Evolutionary conservation across 2,888 invertebrate species (phyloP), one percentile per base, ranked within the genome.

Genomic region (Eupithecia dodoneata): DNA sequence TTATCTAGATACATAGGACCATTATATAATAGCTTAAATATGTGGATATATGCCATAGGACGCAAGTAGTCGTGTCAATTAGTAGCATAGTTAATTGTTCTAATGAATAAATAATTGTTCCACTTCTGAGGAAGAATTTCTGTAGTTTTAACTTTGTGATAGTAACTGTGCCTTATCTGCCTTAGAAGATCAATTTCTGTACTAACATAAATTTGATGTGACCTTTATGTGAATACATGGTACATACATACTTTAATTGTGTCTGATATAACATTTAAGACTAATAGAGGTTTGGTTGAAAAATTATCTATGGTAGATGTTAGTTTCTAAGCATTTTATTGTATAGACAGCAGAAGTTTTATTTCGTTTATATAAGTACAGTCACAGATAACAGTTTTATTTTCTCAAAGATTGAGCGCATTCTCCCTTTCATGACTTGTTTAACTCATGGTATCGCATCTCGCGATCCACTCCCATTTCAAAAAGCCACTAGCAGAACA

Each of bases 161-260:
- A 52, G 63, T 71, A 18, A 69, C 67, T 44, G 66, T 67, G 70
- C 67, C 65, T 75, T 2, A 66, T 72, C 81, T 73, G 66, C 73
- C 49, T 66, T 73, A 73, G 15, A 47, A 41, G 65, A 6, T 41
- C 65, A 65, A 12, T 65, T 65, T 65, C 65, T 13, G 9, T 41
- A 41, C 65, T 30, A 41, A 41, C 41, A 66, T 42, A 42, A 42
- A 59, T 59, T 30, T 0, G 42, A 65, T 65, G 65, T 41, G 13
- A 65, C 65, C 2, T 65, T 42, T 42, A 13, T 65, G 10, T 18
- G 10, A 30, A 63, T 30, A 9, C 18, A 18, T 30, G 18, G 9
- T 30, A 63, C 10, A 63, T 63, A 63, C 18, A 18, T 63, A 52
- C 4, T 59, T n/a, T 18, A 59, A 9, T 18, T 59, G 30, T 41